Evolutionary conservation across 2,113 vertebrate genomes (phyloP), one percentile per base, ranked within the genome.

Genomic region (Accipiter virgatus): DNA sequence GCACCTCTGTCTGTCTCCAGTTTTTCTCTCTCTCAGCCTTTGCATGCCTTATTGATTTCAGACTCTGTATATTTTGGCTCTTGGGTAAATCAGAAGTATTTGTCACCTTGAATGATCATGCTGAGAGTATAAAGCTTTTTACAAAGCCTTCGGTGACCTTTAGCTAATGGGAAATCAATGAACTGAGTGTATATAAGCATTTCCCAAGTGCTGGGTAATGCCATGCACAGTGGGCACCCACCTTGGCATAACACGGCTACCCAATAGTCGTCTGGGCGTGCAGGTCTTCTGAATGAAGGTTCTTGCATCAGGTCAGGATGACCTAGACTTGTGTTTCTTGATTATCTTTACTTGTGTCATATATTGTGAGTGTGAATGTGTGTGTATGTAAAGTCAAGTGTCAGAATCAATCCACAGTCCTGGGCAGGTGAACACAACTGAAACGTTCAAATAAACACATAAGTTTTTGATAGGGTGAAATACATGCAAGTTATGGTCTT

Each of bases 161-260:
- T 94, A 95, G 89, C 91, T 97, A 91, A 90, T 74, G 79, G 66
- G 58, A 85, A 94, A 91, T 95, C 89, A 73, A 90, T 97, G 70
- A 93, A 26, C 48, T 29, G 67, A 78, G 89, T 77, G 50, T 62
- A 13, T 70, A 13, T 31, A 67, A 87, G 45, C 84, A 31, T 82
- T 81, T 88, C 66, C 66, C 55, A 38, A 90, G 81, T 29, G 55
- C 71, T 80, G 81, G 75, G 27, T 87, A 68, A 29, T 66, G 80
- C 48, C 81, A 48, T 62, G 81, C 86, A 17, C 89, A 29, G 89
- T n/a, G 40, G 89, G 94, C 40, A 56, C 81, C 88, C 56, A 29
- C 43, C 45, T 22, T 68, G 78, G 53, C 36, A 11, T 20, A 83
- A 66, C 71, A 79, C 16, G 3, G 19, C 61, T 68, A 8, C 72